Evolutionary conservation across 2,113 vertebrate genomes (phyloP), one percentile per base, ranked within the genome.

Genomic region (Notarius quadriscutis): DNA sequence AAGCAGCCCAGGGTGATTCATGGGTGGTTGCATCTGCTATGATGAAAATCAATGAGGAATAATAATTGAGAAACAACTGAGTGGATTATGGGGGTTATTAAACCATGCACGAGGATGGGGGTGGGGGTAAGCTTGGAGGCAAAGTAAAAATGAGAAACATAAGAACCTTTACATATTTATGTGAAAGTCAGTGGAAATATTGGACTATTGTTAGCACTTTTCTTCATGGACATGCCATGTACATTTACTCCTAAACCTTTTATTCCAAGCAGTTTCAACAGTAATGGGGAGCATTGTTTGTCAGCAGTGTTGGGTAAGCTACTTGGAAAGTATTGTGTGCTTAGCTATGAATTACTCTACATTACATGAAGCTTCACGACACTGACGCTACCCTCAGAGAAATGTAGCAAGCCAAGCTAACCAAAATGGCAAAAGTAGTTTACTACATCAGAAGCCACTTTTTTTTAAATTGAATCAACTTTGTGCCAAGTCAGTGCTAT

Each of bases 41-140:
- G 94, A 95, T 94, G 92, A 93, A 95, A 95, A 95, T 95, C 94
- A 84, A 96, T 95, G 91, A 91, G 91, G 93, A 95, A 94, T 95
- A 95, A 94, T 94, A 95, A 93, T 95, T 95, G 93, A 95, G 92
- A 92, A 94, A 95, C 93, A 93, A 94, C 93, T 87, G 92, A 90
- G 91, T 87, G 91, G 92, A 95, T 95, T 95, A 95, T 93, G 86
- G 89, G 92, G 92, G 91, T 93, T 94, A 94, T 93, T 92, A 94
- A 93, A 92, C 93, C 92, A 91, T 91, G 58, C 63, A 27, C 22
- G 50, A 84, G 48, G n/a, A n/a, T 71, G 65, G 57, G 48, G 30
- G n/a, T 53, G 41, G 69, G 65, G 86, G 88, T 85, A 81, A 48
- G n/a, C 74, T 86, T 86, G 50, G 78, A 71, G 75, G 50, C 58